Base-by-base conservation (phyloP, 2,797 vertebrate genomes). In the Picus viridis region DNA sequence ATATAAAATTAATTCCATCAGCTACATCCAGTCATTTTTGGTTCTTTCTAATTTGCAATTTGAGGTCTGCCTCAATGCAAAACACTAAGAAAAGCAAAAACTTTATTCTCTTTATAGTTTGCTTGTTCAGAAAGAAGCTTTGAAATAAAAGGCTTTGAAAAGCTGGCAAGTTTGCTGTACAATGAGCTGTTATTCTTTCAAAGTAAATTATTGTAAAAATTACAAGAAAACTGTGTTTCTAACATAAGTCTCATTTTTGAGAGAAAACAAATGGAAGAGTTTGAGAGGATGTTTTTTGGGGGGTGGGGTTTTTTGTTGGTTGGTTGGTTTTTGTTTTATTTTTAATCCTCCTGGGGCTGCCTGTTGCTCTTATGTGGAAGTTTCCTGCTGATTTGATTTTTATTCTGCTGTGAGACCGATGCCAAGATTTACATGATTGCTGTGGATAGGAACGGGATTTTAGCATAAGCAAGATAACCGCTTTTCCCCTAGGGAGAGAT, bases 371-470 rank as follows among this genome's bases (percentile, higher is more conserved):
- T 43, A 16, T 9, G 73, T 89, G 91, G 92, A 96, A 93, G 70
- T 80, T 93, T 95, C 97, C 97, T 90, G 95, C 95, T 90, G 97
- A 86, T 96, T 88, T 68, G 79, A 94, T 90, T 96, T 97, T 93
- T 91, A 92, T 96, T 97, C 94, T 63, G 53, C 89, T 43, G 32
- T 30, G 29, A 88, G 70, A 77, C 88, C 49, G 67, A 96, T 80
- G 94, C 97, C 93, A 96, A 96, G 95, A 97, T 97, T 97, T 97
- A 96, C 92, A 94, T 93, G 86, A 91, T 93, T 94, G n/a, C 95
- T 13, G 36, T 86, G 86, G 96, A 94, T 68, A 95, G 83, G 89
- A 94, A 95, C 94, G 93, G 90, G 92, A 95, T 96, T 97, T 97
- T 97, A 96, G 93, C 93, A 96, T 94, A 92, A 95, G 87, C 94